These are phyloP conservation scores for Pachymerium ferrugineum DNA, from an alignment of 2,888 invertebrate genomes.

Conservation along the genomic window DNA sequence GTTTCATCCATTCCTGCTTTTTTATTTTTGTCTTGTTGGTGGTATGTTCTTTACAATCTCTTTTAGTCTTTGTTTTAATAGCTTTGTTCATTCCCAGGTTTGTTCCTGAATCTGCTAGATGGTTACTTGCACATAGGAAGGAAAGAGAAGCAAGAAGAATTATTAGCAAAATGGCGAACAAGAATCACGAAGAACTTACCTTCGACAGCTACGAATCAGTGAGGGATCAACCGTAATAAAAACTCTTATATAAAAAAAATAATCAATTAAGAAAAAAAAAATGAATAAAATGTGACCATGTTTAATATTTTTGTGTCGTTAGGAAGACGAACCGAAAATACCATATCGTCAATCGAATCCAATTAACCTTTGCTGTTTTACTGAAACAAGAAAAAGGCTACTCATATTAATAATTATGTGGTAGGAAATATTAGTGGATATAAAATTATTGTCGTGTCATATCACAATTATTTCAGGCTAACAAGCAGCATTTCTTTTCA, in stretches of 20 bases:
- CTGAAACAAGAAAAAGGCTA: not conserved
- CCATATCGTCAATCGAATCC: not conserved
- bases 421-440: not conserved
- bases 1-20: conserved; percentile 25
- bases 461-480: not conserved
- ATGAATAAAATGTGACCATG: no score
- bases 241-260: no score
- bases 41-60: not conserved
- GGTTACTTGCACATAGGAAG: conserved; percentile 17
- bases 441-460: not conserved
- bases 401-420: not conserved
- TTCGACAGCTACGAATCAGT: conserved; percentile 25
- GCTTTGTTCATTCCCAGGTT: conserved; percentile 7
- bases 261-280: no score
- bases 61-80: no score
- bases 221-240: not conserved
- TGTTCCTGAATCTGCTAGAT: conserved; percentile 30
- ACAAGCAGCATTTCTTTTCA: conserved; percentile 20
- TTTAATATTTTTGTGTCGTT: not conserved
- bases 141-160: conserved; percentile 25
- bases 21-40: conserved; percentile 30
- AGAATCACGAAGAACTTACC: conserved; percentile 23
- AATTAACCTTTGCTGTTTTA: not conserved
- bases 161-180: conserved; percentile 20
- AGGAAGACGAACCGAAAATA: not conserved